phyloP scores from a whole-genome alignment of 2,888 invertebrate genomes.

The Antitype chi region DNA sequence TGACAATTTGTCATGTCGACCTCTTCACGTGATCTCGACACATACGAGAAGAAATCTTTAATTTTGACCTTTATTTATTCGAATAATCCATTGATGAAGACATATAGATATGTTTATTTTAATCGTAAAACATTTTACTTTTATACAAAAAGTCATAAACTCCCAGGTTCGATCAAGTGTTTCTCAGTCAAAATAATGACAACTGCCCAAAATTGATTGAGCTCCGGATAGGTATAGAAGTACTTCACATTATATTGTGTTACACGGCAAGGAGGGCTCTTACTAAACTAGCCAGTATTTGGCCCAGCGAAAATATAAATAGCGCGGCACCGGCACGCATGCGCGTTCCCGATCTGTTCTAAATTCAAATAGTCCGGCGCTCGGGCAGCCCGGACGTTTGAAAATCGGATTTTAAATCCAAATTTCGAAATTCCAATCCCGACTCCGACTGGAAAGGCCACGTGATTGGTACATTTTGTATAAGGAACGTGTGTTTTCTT shows the following conservation, averaged over 20 bases:
- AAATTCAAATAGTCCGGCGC: constrained; percentile 85
- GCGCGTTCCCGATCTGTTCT: constrained; percentile 79
- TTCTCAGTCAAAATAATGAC: constrained; percentile 75
- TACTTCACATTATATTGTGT: constrained; percentile 43
- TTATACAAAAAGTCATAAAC: constrained; percentile 47
- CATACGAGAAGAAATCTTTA: not conserved
- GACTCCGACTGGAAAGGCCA: constrained; percentile 88
- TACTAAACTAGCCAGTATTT: constrained; percentile 67
- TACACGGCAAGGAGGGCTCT: constrained; percentile 65
- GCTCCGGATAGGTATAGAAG: constrained; percentile 63
- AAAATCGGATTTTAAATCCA: constrained; percentile 72
- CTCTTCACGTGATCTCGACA: constrained; percentile 8
- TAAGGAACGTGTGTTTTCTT: constrained; percentile 62
- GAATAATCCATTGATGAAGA: not conserved
- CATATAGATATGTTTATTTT: not conserved
- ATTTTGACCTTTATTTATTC: not conserved
- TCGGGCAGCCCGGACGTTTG: constrained; percentile 82
- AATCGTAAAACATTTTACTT: constrained; percentile 39
- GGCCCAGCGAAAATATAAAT: constrained; percentile 86
- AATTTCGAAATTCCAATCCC: constrained; percentile 73
- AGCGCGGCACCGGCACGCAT: constrained; percentile 76
- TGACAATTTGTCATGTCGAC: constrained; percentile 33
- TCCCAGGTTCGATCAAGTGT: constrained; percentile 73
- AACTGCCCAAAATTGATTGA: constrained; percentile 62
- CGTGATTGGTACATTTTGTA: constrained; percentile 60